Evolutionary conservation across 2,113 vertebrate genomes (phyloP).

Genomic region (Strix aluco): DNA sequence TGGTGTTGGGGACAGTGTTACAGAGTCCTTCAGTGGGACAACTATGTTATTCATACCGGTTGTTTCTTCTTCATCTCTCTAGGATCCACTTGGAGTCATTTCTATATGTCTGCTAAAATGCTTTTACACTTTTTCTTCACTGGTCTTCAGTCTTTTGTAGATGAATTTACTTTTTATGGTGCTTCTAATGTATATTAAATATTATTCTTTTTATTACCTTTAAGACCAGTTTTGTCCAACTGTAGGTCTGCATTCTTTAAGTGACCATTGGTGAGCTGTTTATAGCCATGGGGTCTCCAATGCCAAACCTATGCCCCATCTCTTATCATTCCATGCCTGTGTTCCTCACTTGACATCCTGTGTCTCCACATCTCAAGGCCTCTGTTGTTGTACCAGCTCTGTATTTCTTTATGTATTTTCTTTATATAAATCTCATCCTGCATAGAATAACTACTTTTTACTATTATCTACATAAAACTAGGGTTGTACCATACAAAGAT

Average conservation of each 20-base stretch:
- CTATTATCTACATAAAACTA: neutral
- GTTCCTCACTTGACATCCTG: neutral
- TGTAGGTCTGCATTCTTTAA: neutral
- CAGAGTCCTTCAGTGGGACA: neutral
- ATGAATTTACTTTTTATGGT: neutral
- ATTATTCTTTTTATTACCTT: neutral
- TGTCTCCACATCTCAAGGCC: neutral
- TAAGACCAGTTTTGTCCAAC: neutral
- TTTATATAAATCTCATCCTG: rapidly evolving
- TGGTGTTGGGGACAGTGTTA: neutral
- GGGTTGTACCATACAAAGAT: neutral
- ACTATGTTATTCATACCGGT: neutral
- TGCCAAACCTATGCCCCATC: neutral
- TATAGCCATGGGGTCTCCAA: rapidly evolving
- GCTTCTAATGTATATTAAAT: neutral
- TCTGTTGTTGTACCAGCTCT: neutral
- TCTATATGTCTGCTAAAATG: neutral
- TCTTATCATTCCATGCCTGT: neutral
- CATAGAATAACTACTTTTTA: neutral
- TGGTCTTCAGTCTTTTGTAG: neutral
- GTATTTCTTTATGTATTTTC: neutral
- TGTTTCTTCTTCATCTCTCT: neutral
- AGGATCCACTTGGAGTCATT: neutral
- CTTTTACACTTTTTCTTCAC: neutral
- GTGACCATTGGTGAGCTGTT: neutral